phyloP scores from a whole-genome alignment of 2,113 vertebrate genomes.

The Bucco capensis region DNA sequence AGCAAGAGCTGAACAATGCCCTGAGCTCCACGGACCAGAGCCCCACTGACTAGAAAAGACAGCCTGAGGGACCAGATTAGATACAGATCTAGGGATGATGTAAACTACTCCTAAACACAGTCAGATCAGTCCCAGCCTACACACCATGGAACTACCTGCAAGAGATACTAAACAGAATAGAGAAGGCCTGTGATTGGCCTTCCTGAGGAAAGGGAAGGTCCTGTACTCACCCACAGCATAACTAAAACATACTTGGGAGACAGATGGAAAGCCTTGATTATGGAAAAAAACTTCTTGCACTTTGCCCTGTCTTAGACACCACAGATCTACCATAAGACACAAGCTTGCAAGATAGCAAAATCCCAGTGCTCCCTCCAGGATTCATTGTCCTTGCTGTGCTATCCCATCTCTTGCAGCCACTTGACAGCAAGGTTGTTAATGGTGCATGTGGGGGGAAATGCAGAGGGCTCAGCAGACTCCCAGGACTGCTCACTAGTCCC shows the following conservation, averaged over 20 bases:
- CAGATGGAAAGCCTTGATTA: neutral
- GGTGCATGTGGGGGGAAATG: rapidly evolving
- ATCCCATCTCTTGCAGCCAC: neutral
- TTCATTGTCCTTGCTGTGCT: neutral
- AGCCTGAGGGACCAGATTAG: neutral
- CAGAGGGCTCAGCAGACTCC: neutral
- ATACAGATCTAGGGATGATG: neutral
- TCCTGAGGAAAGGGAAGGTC: neutral
- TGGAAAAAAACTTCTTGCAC: neutral
- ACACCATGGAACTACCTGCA: neutral
- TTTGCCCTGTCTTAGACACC: neutral
- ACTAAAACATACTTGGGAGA: neutral
- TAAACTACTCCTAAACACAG: neutral
- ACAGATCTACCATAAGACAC: neutral
- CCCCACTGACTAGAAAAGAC: neutral
- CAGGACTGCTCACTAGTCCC: neutral
- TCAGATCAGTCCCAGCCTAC: neutral
- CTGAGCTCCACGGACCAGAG: neutral
- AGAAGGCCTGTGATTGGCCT: rapidly evolving
- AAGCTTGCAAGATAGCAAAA: neutral
- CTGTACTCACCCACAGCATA: neutral
- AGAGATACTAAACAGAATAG: neutral
- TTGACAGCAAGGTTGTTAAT: neutral
- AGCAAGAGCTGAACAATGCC: neutral
- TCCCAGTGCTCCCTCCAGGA: neutral